Percentiles rank a stretch among this genome's conserved stretches.
These are phyloP conservation scores for Paracyprichromis sp. DNA, from an alignment of 2,113 vertebrate genomes.

Conservation along the genomic window DNA sequence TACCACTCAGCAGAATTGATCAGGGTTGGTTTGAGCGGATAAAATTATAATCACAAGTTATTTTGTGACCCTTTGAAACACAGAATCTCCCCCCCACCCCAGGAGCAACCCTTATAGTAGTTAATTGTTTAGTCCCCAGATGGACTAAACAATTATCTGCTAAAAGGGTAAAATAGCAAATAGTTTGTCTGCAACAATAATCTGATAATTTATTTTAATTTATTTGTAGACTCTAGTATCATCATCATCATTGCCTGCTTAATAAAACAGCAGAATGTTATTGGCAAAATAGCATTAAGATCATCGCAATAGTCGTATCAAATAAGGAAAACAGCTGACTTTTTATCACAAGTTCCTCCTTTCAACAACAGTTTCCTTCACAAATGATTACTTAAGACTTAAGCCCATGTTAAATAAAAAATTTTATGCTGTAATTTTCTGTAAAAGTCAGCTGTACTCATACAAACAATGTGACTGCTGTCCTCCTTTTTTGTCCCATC, in stretches of 20 bases:
- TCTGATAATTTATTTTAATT: neutral
- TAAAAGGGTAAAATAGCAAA: neutral
- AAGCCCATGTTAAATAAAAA: neutral
- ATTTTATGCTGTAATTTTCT: neutral
- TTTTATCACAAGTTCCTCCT: neutral
- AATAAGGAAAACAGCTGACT: conserved; percentile 15
- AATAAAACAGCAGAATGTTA: neutral
- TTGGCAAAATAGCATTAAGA: neutral
- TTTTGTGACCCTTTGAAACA: neutral
- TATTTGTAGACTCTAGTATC: neutral
- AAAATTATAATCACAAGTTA: neutral
- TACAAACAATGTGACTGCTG: neutral
- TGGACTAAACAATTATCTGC: neutral
- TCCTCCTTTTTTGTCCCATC: neutral
- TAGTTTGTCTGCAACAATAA: neutral
- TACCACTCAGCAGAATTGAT: neutral
- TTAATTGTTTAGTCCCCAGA: neutral
- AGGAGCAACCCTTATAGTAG: neutral
- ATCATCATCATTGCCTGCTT: neutral
- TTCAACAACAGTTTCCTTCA: neutral
- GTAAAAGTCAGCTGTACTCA: conserved; percentile 4
- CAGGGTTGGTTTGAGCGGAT: neutral
- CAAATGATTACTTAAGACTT: neutral
- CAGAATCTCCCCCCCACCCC: neutral
- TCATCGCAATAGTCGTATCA: neutral